phyloP scores from a whole-genome alignment of 2,113 vertebrate genomes.

The Gorsachius goisagi region DNA sequence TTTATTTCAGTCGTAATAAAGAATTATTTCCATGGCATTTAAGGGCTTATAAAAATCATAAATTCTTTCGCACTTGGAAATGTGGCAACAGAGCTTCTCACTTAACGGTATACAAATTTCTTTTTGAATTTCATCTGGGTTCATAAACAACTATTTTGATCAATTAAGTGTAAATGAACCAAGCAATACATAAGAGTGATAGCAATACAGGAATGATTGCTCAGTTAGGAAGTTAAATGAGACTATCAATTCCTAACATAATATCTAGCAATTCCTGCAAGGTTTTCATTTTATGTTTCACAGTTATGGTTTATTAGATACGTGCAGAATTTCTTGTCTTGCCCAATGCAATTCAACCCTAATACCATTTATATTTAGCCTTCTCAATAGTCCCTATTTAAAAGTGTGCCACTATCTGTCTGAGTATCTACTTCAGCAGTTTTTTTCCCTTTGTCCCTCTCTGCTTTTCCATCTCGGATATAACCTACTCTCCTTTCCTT shows the following conservation, averaged over 20 bases:
- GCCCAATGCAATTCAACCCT: neutral
- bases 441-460: neutral
- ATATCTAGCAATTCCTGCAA: neutral
- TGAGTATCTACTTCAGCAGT: neutral
- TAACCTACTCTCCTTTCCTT: neutral
- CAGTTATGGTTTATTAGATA: neutral
- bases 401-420: neutral
- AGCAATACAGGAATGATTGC: neutral
- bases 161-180: neutral
- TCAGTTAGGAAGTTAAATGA: neutral
- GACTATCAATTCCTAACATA: neutral
- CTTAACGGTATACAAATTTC: neutral
- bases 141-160: neutral
- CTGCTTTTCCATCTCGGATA: neutral
- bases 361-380: neutral
- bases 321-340: neutral
- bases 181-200: neutral
- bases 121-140: neutral
- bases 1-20: conserved; percentile 16
- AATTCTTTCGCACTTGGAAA: neutral
- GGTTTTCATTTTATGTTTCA: neutral
- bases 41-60: neutral
- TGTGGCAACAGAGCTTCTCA: neutral
- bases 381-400: neutral
- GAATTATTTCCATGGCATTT: neutral